Conservation (phyloP, 2,113 vertebrate species). For the Mustela lutreola region DNA sequence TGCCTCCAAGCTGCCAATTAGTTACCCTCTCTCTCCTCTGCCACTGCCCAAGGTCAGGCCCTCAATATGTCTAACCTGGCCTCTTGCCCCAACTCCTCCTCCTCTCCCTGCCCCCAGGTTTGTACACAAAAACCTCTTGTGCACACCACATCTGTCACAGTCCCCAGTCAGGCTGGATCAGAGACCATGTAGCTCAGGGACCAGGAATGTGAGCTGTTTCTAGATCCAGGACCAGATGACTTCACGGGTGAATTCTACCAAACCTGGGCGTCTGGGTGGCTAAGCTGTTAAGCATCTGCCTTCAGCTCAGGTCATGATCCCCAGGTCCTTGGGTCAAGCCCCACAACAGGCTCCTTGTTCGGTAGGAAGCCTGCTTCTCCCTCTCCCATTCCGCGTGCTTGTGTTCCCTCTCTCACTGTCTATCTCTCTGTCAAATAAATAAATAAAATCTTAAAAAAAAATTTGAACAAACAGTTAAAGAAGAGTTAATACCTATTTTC, state of each 20-base stretch:
- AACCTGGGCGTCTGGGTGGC: background rate
- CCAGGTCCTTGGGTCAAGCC: too few relatives aligned
- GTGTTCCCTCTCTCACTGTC: too few relatives aligned
- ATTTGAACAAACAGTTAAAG: too few relatives aligned
- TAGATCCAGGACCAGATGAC: background rate
- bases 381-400: too few relatives aligned
- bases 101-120: background rate
- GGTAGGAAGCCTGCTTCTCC: too few relatives aligned
- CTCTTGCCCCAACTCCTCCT: background rate
- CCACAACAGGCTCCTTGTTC: too few relatives aligned
- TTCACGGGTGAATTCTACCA: background rate
- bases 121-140: background rate
- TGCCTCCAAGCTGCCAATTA: background rate
- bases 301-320: too few relatives aligned
- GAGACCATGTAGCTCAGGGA: background rate
- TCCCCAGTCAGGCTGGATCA: background rate
- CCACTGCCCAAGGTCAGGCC: background rate
- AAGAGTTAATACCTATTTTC: too few relatives aligned
- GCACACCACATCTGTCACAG: background rate
- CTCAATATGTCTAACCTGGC: background rate
- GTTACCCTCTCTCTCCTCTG: background rate
- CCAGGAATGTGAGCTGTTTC: background rate
- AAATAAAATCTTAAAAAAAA: too few relatives aligned
- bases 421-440: too few relatives aligned
- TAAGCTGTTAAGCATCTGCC: too few relatives aligned